Percentiles rank a stretch among this genome's conserved stretches.
Evolutionary conservation across 2,888 invertebrate species (phyloP).

Genomic region (Sthenelais limicola): DNA sequence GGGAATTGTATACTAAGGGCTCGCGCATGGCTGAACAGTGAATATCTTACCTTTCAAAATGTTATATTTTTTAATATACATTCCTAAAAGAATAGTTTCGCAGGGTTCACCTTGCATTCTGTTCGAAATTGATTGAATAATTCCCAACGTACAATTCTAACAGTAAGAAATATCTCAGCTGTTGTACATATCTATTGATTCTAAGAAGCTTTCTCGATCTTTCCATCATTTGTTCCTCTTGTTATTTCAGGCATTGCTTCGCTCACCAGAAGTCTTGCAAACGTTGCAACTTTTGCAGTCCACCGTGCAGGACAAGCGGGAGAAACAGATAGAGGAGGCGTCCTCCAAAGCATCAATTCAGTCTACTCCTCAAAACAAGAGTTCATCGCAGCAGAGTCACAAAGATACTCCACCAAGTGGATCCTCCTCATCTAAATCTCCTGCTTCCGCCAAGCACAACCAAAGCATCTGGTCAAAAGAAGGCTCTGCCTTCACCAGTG

Average conservation of each 20-base stretch:
- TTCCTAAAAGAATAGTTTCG: no score
- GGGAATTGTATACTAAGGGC: no score
- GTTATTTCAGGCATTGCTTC: slow-evolving; percentile 59
- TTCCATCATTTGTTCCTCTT: not conserved
- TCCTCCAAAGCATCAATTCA: not conserved
- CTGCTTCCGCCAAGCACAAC: not conserved
- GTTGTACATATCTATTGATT: no score
- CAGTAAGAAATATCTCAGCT: no score
- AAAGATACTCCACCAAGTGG: slow-evolving; percentile 6
- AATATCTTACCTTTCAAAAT: no score
- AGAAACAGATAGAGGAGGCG: not conserved
- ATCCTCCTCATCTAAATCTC: not conserved
- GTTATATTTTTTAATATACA: not conserved
- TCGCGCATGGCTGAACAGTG: no score
- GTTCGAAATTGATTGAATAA: no score
- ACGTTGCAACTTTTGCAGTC: slow-evolving; percentile 58
- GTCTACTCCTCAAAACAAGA: not conserved
- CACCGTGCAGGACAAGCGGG: slow-evolving; percentile 5
- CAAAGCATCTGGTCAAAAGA: slow-evolving; percentile 39
- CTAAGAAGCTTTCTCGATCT: no score
- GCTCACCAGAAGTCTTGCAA: slow-evolving; percentile 60
- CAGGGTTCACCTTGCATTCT: no score
- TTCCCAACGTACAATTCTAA: no score
- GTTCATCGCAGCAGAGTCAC: not conserved
- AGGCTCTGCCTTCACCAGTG: slow-evolving; percentile 37